Base-by-base conservation (phyloP, 2,888 invertebrate species). In the Andrena bicolor region DNA sequence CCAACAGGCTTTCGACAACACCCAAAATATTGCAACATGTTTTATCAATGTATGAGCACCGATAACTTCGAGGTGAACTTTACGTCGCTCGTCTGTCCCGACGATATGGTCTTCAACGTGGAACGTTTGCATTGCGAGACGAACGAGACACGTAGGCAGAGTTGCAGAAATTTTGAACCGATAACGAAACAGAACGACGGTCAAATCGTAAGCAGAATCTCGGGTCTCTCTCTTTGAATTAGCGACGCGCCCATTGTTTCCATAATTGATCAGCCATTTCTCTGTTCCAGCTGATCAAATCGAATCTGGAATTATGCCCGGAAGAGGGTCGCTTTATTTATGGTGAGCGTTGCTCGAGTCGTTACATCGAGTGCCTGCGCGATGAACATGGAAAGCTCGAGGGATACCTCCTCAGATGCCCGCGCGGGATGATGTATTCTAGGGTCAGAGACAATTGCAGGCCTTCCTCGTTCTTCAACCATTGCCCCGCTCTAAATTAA, bases 21-120 rank as follows among this genome's bases (percentile, higher is more conserved):
- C 58, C 79, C 85, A 2, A 83, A 68, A 16, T 96, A 96, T 90
- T 97, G 97, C 90, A 96, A 97, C 91, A 93, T 96, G 88, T 97
- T 97, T 94, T 97, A 97, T 92, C 97, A 97, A 93, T 97, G 97
- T 90, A 96, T 96, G 28, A 95, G 95, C 86, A 94, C 95, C 10
- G 95, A 95, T 30, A 96, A 94, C 53, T 95, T 96, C 84, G 96
- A 97, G 85, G 93, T 96, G 48, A 96, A 96, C 91, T 95, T 97
- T 83, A 95, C 96, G 2, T 95, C 96, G 16, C 95, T 97, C 86
- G 96, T 96, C 84, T 97, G 97, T 93, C 97, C 97, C n/a, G 95
- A 96, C 87, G 96, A 96, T 78, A 96, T 96, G 0, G 95, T 96
- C 68, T 97, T 96, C 89, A 96, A 97, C 90, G 96, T 97, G 90